phyloP scores from a whole-genome alignment of 1,140 invertebrate species.

The Eumeta japonica region DNA sequence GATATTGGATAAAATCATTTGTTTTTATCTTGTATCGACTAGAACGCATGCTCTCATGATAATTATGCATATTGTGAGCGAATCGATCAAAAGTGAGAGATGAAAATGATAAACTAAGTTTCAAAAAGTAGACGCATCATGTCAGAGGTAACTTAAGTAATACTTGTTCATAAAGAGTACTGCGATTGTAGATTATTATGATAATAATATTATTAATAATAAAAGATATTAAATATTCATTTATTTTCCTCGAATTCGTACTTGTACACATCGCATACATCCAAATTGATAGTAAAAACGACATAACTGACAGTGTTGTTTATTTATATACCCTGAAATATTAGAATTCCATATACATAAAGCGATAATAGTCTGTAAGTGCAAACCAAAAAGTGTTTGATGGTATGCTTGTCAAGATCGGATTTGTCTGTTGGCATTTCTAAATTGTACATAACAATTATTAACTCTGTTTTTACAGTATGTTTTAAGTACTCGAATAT shows the following conservation, averaged over 20 bases:
- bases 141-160: conserved; percentile 49
- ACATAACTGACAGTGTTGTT: conserved; percentile 49
- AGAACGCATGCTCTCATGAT: conserved; percentile 34
- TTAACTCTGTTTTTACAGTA: too few species aligned
- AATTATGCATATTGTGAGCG: conserved; percentile 37
- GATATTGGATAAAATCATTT: conserved; percentile 41
- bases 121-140: conserved; percentile 45
- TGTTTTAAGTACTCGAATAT: too few species aligned
- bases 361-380: too few species aligned
- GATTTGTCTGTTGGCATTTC: too few species aligned
- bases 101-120: too few species aligned
- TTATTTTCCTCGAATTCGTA: conserved; percentile 55
- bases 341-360: too few species aligned
- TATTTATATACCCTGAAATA: background rate
- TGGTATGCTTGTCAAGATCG: too few species aligned
- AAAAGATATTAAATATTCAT: conserved; percentile 52
- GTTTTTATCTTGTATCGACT: conserved; percentile 39
- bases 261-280: conserved; percentile 56
- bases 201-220: conserved; percentile 34
- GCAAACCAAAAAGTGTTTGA: too few species aligned
- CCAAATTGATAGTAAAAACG: conserved; percentile 57
- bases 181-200: conserved; percentile 48
- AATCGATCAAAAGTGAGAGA: conserved; percentile 49
- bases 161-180: conserved; percentile 54
- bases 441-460: too few species aligned